Evolutionary conservation across 2,888 invertebrate genomes (phyloP).

Genomic region (Drosophila fulvimacula): DNA sequence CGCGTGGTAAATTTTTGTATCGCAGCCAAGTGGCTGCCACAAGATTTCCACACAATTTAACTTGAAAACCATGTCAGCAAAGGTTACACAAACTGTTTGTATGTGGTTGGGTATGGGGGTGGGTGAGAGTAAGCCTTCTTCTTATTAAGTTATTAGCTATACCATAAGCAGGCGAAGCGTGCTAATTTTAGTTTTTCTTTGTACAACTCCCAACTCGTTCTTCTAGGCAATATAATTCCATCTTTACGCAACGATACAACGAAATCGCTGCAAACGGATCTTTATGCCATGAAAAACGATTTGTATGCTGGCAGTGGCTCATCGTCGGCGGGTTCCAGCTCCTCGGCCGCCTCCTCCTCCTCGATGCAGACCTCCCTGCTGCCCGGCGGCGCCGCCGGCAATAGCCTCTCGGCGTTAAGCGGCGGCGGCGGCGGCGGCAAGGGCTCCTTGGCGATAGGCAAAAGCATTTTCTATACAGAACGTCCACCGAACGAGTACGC

Average conservation of each 20-base stretch:
- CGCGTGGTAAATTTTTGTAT: conserved; percentile 65
- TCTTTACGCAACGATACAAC: conserved; percentile 83
- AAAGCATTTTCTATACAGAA: conserved; percentile 85
- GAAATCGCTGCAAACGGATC: conserved; percentile 83
- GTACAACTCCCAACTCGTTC: background rate
- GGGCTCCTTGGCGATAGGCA: conserved; percentile 84
- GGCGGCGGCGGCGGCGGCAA: conserved; percentile 75
- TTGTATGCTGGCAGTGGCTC: conserved; percentile 73
- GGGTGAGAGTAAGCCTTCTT: conserved; percentile 12
- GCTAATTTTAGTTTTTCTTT: conserved; percentile 19
- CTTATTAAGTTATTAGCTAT: conserved; percentile 59
- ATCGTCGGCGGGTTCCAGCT: conserved; percentile 64
- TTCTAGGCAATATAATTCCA: conserved; percentile 82
- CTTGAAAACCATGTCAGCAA: conserved; percentile 75
- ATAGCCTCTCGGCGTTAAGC: conserved; percentile 68
- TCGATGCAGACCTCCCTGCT: conserved; percentile 76
- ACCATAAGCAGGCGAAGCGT: conserved; percentile 31
- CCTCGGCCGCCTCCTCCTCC: conserved; percentile 76
- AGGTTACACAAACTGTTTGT: conserved; percentile 45
- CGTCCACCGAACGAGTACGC: conserved; percentile 84
- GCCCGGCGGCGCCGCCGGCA: conserved; percentile 69
- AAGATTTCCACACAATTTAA: conserved; percentile 83
- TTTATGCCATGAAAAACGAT: conserved; percentile 84
- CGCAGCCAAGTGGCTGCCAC: conserved; percentile 63
- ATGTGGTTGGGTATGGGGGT: background rate